Base-by-base conservation (phyloP, 1,140 invertebrate species). In the Lanistes nyassanus region DNA sequence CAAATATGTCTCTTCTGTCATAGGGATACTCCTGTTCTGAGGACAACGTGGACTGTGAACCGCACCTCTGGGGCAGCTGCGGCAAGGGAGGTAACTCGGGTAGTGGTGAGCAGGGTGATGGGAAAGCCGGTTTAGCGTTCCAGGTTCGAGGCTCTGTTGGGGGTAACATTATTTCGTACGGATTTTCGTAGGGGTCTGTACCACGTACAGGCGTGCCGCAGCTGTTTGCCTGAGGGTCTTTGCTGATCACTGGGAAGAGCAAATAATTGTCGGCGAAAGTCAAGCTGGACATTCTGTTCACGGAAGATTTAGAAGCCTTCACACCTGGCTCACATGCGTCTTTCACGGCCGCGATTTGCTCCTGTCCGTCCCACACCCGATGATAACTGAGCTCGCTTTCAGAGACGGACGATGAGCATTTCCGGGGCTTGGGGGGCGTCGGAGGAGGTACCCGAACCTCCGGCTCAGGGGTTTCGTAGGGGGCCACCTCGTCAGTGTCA, bases 321-420 rank as follows among this genome's bases (percentile, higher is more conserved):
- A 39, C 31, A 66, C 23, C 36, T 37, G 42, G 9, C 11, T 42
- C 26, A n/a, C 29, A 31, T 13, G 9, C 0, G 2, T 31, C 34
- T 2, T 36, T 31, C 9, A 7, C 67, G 53, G 39, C n/a, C 53
- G 42, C 26, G 29, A 36, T 1, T 21, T 60, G 3, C 56, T 60
- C n/a, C 56, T 60, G 31, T 34, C 68, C 68, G 29, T 72, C 21
- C 70, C 70, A 72, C 36, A 72, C n/a, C 56, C 26, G 70, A 31
- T 37, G 26, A 36, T 72, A 72, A 23, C 21, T 13, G 56, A 23
- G 11, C 13, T 55, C 11, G 9, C 36, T 56, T 26, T 70, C 51
- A 31, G 31, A 42, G 11, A 3, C n/a, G 65, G 11, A 4, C 5
- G 70, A 37, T 6, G 11, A 26, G 56, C n/a, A 21, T 62, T 39